Base-by-base conservation (phyloP, 2,888 invertebrate genomes). In the Sisyra terminalis region DNA sequence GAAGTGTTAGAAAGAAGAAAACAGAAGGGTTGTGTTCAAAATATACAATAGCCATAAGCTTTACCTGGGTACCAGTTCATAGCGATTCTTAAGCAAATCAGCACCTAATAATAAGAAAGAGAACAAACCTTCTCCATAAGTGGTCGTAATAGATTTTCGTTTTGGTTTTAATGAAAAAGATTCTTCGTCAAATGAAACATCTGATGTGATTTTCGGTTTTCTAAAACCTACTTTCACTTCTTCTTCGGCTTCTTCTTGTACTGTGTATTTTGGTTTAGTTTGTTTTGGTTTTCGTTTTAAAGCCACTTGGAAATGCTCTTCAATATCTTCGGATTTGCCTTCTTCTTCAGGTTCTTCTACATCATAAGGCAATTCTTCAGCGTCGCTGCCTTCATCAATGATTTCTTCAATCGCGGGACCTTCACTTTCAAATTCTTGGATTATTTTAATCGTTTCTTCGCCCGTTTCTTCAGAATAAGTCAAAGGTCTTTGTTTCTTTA, bases 391-490 rank as follows among this genome's bases (percentile, higher is more conserved):
- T 55, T 77, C 78, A 48, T 78, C 61, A 48, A 78, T 69, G 43
- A 78, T 69, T 60, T 78, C 77, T 57, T 78, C 77, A 34, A 67
- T 66, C 30, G 66, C 63, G 45, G 73, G 71, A 38, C 70, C 70
- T 47, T 73, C 71, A 51, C 73, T 72, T 48, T 76, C 73, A 49
- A 74, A 56, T 65, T 79, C 77, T 63, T 75, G 69, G 39, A 69
- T 67, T 39, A 81, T 66, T 56, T 75, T 71, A 32, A 86, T 78
- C 1, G 78, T 79, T 46, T 81, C 73, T 66, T 85, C 84, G 44
- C 78, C 77, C 13, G 78, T 70, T 62, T 81, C 85, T 63, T 87
- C 87, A 9, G 70, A 72, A 57, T 78, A 84, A 2, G 83, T 82
- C 45, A 75, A 73, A 42, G 77, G 77, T 48, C 75, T 75, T 43